These are phyloP conservation scores for Actinemys pallida DNA, from an alignment of 2,113 vertebrate species.

Conservation along the genomic window DNA sequence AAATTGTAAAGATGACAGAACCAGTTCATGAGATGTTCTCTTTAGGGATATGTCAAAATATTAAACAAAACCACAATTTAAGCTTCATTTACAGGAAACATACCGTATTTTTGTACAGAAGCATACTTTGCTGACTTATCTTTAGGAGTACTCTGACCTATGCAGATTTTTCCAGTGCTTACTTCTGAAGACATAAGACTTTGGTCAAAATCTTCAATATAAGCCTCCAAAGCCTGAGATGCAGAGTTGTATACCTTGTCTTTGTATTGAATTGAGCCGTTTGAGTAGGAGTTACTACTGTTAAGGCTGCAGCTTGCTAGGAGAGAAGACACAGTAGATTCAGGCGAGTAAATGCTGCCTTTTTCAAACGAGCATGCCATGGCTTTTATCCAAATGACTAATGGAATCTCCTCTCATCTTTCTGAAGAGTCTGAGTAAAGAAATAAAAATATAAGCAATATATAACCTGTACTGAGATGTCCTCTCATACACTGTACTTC, in stretches of 20 bases:
- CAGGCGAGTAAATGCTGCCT: slow-evolving; percentile 70
- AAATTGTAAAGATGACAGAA: background rate
- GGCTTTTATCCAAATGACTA: slow-evolving; percentile 28
- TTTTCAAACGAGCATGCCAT: slow-evolving; percentile 66
- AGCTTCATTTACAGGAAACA: background rate
- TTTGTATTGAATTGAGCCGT: slow-evolving; percentile 79
- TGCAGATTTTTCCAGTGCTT: slow-evolving; percentile 67
- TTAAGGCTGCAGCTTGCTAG: slow-evolving; percentile 79
- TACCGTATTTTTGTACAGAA: slow-evolving; percentile 51
- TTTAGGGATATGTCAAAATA: background rate
- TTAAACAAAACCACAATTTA: background rate
- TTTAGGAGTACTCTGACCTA: slow-evolving; percentile 13
- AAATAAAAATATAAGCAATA: background rate
- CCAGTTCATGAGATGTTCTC: slow-evolving; percentile 4
- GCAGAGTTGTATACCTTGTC: slow-evolving; percentile 87
- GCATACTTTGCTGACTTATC: background rate
- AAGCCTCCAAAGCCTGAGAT: slow-evolving; percentile 89
- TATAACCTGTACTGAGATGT: background rate
- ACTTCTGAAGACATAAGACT: slow-evolving; percentile 39
- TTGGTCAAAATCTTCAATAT: slow-evolving; percentile 89
- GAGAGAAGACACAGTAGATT: slow-evolving; percentile 86
- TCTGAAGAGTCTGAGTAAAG: slow-evolving; percentile 38
- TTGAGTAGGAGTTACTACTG: slow-evolving; percentile 20
- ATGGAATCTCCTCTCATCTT: slow-evolving; percentile 19
- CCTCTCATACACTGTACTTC: background rate